phyloP scores from a whole-genome alignment of 2,888 invertebrate species.

The Lithophane leautieri region DNA sequence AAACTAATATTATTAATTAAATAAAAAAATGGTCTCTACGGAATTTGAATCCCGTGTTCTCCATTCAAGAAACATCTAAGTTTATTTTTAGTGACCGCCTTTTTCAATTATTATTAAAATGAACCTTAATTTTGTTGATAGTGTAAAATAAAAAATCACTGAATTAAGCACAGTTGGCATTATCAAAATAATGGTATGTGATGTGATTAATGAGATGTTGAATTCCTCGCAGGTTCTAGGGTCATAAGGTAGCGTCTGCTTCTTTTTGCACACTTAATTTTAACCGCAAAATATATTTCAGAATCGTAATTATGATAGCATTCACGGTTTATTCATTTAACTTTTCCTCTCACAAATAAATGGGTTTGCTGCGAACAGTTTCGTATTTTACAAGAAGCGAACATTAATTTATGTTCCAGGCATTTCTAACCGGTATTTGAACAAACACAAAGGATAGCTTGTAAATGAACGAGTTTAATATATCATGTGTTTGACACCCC shows the following conservation, averaged over 20 bases:
- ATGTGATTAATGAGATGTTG: conserved; percentile 70
- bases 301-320: conserved; percentile 43
- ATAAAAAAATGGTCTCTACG: conserved; percentile 32
- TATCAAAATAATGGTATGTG: conserved; percentile 66
- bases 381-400: conserved; percentile 44
- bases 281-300: conserved; percentile 34
- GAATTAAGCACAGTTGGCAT: conserved; percentile 60
- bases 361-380: conserved; percentile 32
- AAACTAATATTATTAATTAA: conserved; percentile 42
- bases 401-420: conserved; percentile 46
- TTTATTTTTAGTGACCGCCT: conserved; percentile 69
- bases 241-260: conserved; percentile 54
- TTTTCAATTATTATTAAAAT: conserved; percentile 76
- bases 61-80: conserved; percentile 32
- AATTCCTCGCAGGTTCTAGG: conserved; percentile 56
- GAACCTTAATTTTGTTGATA: conserved; percentile 56
- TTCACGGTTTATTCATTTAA: conserved; percentile 52
- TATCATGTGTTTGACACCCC: conserved; percentile 65
- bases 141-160: conserved; percentile 51
- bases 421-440: conserved; percentile 57
- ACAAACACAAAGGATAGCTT: conserved; percentile 51
- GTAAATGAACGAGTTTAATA: conserved; percentile 59
- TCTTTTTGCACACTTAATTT: conserved; percentile 46
- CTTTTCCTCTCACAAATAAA: conserved; percentile 47
- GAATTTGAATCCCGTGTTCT: conserved; percentile 47